phyloP scores from a whole-genome alignment of 1,140 invertebrate species.

The Stegodyphus dumicola region DNA sequence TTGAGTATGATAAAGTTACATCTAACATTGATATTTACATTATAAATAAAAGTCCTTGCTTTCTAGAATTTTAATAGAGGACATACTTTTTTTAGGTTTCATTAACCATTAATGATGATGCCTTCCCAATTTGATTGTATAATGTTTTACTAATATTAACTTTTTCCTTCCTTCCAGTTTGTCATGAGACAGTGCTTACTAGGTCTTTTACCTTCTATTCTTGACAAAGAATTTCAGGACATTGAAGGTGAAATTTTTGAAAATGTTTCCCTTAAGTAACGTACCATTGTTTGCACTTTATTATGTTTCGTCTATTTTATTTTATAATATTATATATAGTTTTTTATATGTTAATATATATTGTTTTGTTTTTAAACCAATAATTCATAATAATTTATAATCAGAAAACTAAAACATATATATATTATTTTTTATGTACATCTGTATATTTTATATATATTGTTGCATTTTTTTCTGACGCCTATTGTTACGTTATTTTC shows the following conservation, averaged over 20 bases:
- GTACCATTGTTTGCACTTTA: not conserved
- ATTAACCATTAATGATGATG: too few relatives aligned
- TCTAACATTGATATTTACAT: too few relatives aligned
- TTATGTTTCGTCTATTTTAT: not conserved
- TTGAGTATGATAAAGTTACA: too few relatives aligned
- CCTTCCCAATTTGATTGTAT: too few relatives aligned
- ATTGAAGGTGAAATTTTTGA: conserved; percentile 77
- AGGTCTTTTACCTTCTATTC: conserved; percentile 80
- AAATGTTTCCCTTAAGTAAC: not conserved
- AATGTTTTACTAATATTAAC: not conserved
- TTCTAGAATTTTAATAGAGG: too few relatives aligned
- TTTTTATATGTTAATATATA: not conserved
- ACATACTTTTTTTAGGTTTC: too few relatives aligned
- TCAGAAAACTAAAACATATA: too few relatives aligned
- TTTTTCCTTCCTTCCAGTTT: conserved; percentile 68
- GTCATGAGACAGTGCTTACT: conserved; percentile 81
- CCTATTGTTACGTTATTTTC: too few relatives aligned
- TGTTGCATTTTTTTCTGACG: too few relatives aligned
- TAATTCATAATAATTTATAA: too few relatives aligned
- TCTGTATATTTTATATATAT: not conserved
- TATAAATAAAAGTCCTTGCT: too few relatives aligned
- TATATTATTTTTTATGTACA: not conserved
- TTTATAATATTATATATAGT: too few relatives aligned
- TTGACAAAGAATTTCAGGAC: conserved; percentile 84
- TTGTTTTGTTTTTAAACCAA: not conserved